Evolutionary conservation across 2,888 invertebrate genomes (phyloP), one percentile per base, ranked within the genome.

Genomic region (Tanytarsus gracilentus): DNA sequence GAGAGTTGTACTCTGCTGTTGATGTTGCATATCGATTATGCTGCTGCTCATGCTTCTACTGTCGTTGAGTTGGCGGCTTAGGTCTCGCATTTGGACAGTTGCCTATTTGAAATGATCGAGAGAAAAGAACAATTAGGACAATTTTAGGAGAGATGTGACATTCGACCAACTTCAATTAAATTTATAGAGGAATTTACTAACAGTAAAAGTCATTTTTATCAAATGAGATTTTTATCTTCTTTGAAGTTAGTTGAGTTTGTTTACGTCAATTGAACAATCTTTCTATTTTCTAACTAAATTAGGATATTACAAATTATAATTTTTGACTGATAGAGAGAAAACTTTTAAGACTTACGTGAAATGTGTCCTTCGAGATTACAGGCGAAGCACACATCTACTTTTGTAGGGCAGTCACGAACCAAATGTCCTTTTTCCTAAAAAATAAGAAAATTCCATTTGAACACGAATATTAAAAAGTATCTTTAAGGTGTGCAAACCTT

Each of bases 351-450:
- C 58, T 58, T 48, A 58, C 58, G 58, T n/a, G 27, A 27, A n/a
- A 58, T 58, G 18, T 58, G 58, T 21, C 58, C 58, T 40, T 58
- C 58, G 2, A 58, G 48, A 44, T 58, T 58, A 26, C 58, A 58
- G 16, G 58, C 27, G 40, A 58, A 58, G 30, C 58, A 58, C 6
- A 58, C 58, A 30, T 58, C 58, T 21, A 58, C 48, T 30, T 58
- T 58, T 16, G 58, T 58, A 18, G 58, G 58, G n/a, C 58, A 58
- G 27, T 58, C 44, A 18, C 44, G 44, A 9, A 44, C 44, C n/a
- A 44, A 44, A 44, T 44, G 44, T 23, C 44, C 44, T 18, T 18
- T 18, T 44, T 44, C 44, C 44, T n/a, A n/a, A n/a, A n/a, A n/a
- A n/a, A n/a, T n/a, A n/a, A n/a, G n/a, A n/a, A n/a, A n/a, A n/a